These are phyloP conservation scores for Calonectris borealis DNA, from an alignment of 2,113 vertebrate genomes.

Conservation along the genomic window DNA sequence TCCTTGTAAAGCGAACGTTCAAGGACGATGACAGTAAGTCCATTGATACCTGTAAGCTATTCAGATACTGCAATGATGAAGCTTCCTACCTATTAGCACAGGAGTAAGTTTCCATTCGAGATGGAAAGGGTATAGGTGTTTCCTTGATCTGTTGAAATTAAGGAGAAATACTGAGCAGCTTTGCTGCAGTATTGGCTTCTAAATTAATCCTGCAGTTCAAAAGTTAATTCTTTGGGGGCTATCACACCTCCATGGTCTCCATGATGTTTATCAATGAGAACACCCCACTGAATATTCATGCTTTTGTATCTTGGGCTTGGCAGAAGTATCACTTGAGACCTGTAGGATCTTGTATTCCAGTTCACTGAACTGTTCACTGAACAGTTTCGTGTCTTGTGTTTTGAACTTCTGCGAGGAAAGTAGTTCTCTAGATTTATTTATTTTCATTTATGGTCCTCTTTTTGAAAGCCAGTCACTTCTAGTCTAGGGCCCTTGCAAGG, in stretches of 20 bases:
- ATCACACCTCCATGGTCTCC: not conserved
- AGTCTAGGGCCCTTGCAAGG: not conserved
- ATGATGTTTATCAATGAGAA: not conserved
- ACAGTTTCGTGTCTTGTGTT: not conserved
- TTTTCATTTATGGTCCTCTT: not conserved
- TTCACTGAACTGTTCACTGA: not conserved
- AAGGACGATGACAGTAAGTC: not conserved
- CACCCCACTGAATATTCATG: not conserved
- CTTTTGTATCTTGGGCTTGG: not conserved
- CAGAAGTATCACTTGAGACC: not conserved
- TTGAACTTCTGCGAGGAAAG: not conserved
- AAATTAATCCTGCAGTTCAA: not conserved
- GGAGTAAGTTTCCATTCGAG: not conserved
- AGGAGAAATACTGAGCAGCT: not conserved
- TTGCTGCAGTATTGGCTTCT: not conserved
- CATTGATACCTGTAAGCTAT: not conserved
- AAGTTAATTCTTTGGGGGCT: not conserved
- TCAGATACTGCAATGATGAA: not conserved
- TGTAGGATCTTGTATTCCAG: not conserved
- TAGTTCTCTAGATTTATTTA: not conserved
- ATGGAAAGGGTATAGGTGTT: not conserved
- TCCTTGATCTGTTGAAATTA: not conserved
- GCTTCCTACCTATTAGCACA: not conserved
- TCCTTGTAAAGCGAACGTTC: not conserved
- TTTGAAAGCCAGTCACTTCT: not conserved